Percentiles rank a stretch among this genome's conserved stretches.
phyloP scores from a whole-genome alignment of 2,888 invertebrate species.

The Pristionchus arcanus region DNA sequence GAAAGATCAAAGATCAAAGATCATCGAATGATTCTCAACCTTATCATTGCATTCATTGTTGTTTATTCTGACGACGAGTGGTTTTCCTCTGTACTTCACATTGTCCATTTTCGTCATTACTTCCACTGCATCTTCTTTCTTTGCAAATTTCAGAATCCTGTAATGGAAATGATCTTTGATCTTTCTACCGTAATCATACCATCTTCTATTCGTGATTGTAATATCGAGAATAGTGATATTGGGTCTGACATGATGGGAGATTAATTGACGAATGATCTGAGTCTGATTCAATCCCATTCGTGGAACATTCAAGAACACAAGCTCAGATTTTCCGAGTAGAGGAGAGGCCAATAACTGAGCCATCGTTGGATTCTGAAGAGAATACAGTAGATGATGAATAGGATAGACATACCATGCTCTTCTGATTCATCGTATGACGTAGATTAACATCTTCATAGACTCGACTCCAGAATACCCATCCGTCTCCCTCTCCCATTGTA shows the following conservation, averaged over 20 bases:
- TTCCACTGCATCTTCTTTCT: constrained; percentile 52
- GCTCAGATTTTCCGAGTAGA: constrained; percentile 9
- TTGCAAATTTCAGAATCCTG: constrained; percentile 51
- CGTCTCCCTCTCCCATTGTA: constrained; percentile 36
- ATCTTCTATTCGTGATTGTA: constrained; percentile 46
- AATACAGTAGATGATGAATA: constrained; percentile 33
- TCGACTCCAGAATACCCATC: constrained; percentile 50
- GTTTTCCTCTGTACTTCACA: constrained; percentile 51
- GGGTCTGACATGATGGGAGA: constrained; percentile 32
- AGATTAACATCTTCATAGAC: constrained; percentile 51
- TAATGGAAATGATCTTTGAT: neutral
- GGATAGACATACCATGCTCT: constrained; percentile 43
- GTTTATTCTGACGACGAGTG: constrained; percentile 53
- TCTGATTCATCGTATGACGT: constrained; percentile 44
- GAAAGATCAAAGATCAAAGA: constrained; percentile 27
- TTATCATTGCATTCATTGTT: constrained; percentile 47
- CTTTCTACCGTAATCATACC: constrained; percentile 38
- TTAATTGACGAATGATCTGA: constrained; percentile 45
- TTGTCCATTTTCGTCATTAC: constrained; percentile 50
- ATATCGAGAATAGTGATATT: constrained; percentile 37
- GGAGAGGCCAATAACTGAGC: constrained; percentile 48
- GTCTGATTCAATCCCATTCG: constrained; percentile 47
- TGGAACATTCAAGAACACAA: constrained; percentile 53
- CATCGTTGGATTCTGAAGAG: constrained; percentile 44
- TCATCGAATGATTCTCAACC: neutral